Conservation (phyloP, 2,888 invertebrate species). For the Apamea crenata region DNA sequence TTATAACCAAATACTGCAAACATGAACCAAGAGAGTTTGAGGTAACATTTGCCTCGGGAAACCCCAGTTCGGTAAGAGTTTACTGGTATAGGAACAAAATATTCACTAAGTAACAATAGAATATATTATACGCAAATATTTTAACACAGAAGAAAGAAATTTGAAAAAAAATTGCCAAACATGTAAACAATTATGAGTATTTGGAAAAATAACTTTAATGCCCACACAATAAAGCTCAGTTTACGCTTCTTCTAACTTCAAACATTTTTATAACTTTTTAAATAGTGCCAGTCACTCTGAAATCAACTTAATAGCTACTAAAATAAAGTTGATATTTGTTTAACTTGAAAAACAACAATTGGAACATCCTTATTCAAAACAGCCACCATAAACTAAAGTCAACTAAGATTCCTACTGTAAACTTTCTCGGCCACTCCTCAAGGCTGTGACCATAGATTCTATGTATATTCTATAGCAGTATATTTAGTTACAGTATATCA, state of each 20-base stretch:
- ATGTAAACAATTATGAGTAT: too few relatives aligned
- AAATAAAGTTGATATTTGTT: too few relatives aligned
- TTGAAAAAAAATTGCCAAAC: background rate
- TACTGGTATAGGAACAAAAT: background rate
- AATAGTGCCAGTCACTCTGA: too few relatives aligned
- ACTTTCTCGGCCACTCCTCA: constrained; percentile 50
- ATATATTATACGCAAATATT: background rate
- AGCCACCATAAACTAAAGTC: background rate
- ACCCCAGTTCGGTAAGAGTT: background rate
- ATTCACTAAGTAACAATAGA: background rate
- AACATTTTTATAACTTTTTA: too few relatives aligned
- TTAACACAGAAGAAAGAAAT: background rate
- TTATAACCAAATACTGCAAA: background rate
- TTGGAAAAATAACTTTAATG: too few relatives aligned
- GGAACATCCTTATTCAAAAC: constrained; percentile 18
- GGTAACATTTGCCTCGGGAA: background rate
- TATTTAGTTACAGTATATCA: constrained; percentile 3
- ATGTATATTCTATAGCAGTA: background rate
- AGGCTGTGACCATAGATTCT: constrained; percentile 32
- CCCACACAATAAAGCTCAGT: too few relatives aligned
- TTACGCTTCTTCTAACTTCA: too few relatives aligned
- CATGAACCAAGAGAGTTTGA: background rate
- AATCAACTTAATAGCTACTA: too few relatives aligned
- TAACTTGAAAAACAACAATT: too few relatives aligned
- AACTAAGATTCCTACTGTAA: background rate